Percentiles rank a stretch among this genome's conserved stretches.
Evolutionary conservation across 2,888 invertebrate species (phyloP).

Genomic region (Zele albiditarsus): DNA sequence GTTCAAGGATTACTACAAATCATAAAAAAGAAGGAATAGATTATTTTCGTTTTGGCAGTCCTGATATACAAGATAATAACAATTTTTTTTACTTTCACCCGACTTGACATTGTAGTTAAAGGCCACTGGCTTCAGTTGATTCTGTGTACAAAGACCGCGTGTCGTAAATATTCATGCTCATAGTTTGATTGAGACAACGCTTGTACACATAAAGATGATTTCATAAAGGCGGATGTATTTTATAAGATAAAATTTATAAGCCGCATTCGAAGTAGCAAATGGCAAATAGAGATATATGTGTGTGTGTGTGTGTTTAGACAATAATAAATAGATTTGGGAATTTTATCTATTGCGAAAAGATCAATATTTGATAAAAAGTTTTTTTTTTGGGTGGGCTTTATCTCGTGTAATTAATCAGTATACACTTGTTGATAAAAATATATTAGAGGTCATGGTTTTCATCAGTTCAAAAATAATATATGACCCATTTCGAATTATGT

Average conservation of each 20-base stretch:
- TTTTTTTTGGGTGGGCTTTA: background rate
- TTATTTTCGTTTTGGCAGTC: background rate
- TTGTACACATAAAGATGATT: background rate
- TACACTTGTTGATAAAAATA: background rate
- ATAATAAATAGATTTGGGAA: background rate
- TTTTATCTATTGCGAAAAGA: background rate
- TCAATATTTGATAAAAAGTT: background rate
- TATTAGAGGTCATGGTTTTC: background rate
- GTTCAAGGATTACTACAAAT: no score
- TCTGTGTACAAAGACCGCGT: background rate
- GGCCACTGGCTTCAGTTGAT: background rate
- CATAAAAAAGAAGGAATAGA: background rate
- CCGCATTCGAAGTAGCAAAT: background rate
- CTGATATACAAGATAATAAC: background rate
- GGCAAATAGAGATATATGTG: background rate
- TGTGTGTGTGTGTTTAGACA: background rate
- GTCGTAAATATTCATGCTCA: background rate
- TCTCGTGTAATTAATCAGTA: background rate
- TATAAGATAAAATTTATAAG: background rate
- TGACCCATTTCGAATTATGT: background rate
- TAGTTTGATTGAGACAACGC: background rate
- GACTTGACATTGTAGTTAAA: background rate
- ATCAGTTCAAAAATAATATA: background rate
- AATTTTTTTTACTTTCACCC: background rate
- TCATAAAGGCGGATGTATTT: background rate